Conservation (phyloP, 2,113 vertebrate species). For the Chamaetylas fuelleborni region DNA sequence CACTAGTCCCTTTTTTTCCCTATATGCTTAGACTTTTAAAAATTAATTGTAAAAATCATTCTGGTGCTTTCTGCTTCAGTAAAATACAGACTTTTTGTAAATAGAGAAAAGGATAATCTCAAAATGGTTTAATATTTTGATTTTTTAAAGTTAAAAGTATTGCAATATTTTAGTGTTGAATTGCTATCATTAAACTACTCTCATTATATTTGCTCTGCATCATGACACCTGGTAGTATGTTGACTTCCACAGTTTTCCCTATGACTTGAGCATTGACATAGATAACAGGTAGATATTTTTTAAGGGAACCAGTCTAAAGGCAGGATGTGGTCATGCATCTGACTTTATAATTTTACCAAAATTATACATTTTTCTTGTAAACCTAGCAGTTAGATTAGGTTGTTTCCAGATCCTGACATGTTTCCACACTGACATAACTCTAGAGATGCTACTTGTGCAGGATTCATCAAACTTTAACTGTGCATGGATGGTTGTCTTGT, state of each 20-base stretch:
- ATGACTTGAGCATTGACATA: background rate
- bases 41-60: background rate
- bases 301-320: background rate
- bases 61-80: background rate
- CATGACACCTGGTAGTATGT: too few species aligned
- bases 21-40: background rate
- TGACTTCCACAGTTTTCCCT: background rate
- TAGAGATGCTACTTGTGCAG: rapidly evolving
- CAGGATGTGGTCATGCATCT: background rate
- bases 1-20: background rate
- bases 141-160: background rate
- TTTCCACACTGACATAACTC: background rate
- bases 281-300: background rate
- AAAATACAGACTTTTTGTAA: background rate
- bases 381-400: background rate
- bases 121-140: background rate
- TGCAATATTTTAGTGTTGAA: background rate
- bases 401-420: background rate
- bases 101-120: background rate
- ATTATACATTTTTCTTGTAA: background rate
- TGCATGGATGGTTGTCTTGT: background rate
- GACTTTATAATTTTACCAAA: background rate
- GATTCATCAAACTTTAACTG: background rate
- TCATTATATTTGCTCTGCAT: background rate
- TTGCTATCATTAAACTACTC: background rate